Evolutionary conservation across 2,113 vertebrate genomes (phyloP).

Genomic region (Cranoglanis bouderius): DNA sequence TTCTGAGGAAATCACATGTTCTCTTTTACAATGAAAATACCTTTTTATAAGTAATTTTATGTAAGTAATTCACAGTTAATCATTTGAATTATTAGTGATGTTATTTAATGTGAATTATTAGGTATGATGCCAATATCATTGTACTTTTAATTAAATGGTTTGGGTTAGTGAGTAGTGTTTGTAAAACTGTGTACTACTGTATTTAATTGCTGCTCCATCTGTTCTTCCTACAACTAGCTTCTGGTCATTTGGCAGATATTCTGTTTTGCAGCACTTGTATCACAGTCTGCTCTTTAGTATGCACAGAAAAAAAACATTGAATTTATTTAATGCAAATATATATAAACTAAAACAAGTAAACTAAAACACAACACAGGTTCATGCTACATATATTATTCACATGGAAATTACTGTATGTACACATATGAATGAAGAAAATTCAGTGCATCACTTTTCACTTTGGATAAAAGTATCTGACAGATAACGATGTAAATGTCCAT

Average conservation of each 20-base stretch:
- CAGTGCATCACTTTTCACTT: background rate
- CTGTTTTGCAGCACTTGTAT: background rate
- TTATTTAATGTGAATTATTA: background rate
- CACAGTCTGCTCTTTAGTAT: background rate
- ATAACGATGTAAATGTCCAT: background rate
- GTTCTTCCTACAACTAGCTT: background rate
- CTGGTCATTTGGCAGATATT: conserved; percentile 1
- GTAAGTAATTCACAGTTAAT: background rate
- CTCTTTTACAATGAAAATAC: background rate
- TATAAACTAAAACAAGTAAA: too few relatives aligned
- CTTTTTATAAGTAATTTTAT: too few relatives aligned
- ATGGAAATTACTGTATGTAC: background rate
- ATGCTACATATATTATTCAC: background rate
- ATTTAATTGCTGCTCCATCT: background rate
- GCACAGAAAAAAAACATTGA: background rate
- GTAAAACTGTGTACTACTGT: background rate
- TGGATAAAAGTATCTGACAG: background rate
- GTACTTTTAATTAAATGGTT: background rate
- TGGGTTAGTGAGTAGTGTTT: background rate
- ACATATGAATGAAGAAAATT: background rate
- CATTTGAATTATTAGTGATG: background rate
- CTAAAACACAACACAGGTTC: background rate
- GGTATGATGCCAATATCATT: background rate
- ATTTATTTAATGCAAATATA: background rate
- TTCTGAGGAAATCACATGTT: background rate